phyloP scores from a whole-genome alignment of 2,888 invertebrate genomes.

The Fragum whitleyi region DNA sequence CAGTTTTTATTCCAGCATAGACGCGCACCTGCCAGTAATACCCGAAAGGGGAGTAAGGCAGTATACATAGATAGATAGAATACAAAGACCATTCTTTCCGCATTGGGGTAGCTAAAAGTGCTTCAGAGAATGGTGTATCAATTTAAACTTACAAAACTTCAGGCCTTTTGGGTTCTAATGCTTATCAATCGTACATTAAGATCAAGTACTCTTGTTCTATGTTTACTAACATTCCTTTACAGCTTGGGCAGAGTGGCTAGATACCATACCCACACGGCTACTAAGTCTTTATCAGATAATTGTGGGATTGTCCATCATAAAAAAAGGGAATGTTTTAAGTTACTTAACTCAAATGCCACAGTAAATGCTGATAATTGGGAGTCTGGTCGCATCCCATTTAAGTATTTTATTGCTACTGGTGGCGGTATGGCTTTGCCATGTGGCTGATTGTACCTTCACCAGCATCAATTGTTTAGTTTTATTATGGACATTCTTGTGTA shows the following conservation, averaged over 20 bases:
- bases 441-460: slow-evolving; percentile 3
- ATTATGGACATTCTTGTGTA: neutral
- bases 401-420: neutral
- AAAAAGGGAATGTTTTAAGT: neutral
- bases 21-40: too few relatives aligned
- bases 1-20: too few relatives aligned
- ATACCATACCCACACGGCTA: neutral
- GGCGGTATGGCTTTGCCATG: slow-evolving; percentile 18
- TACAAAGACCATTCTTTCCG: slow-evolving; percentile 21
- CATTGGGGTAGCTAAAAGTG: slow-evolving; percentile 22
- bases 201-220: neutral
- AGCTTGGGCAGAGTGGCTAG: too few relatives aligned
- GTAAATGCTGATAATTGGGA: neutral
- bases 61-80: too few relatives aligned
- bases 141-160: neutral
- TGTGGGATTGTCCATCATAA: slow-evolving; percentile 9
- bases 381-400: neutral
- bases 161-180: slow-evolving; percentile 18
- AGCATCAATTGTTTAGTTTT: neutral
- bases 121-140: neutral
- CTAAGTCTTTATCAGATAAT: neutral
- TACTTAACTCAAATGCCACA: neutral
- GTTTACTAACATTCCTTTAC: neutral
- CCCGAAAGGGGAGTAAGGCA: too few relatives aligned
- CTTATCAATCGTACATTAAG: neutral